Evolutionary conservation across 2,797 vertebrate species (phyloP).

Genomic region (Rhinichthys osculus): DNA sequence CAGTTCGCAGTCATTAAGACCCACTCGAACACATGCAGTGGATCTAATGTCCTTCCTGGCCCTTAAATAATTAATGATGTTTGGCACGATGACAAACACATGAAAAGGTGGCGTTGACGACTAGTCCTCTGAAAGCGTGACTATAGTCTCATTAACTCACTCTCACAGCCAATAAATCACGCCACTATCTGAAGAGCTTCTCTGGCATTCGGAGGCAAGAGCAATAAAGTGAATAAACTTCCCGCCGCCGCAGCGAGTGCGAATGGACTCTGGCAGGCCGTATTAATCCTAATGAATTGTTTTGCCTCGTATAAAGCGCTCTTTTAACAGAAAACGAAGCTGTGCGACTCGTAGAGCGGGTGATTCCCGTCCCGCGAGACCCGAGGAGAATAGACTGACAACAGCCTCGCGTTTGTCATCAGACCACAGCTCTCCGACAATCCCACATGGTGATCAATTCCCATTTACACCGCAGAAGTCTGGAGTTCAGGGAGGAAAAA

Average conservation of each 20-base stretch:
- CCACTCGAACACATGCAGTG: background rate
- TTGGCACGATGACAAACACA: slow-evolving; percentile 41
- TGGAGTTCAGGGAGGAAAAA: slow-evolving; percentile 17
- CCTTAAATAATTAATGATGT: slow-evolving; percentile 49
- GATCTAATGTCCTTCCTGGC: slow-evolving; percentile 14
- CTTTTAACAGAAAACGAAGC: slow-evolving; percentile 60
- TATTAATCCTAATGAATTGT: slow-evolving; percentile 61
- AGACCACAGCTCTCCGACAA: slow-evolving; percentile 61
- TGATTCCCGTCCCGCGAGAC: slow-evolving; percentile 11
- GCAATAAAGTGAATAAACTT: slow-evolving; percentile 52
- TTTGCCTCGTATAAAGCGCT: slow-evolving; percentile 55
- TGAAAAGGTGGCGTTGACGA: slow-evolving; percentile 18
- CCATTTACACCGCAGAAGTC: slow-evolving; percentile 56
- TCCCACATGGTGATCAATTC: slow-evolving; percentile 68
- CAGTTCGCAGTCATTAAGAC: slow-evolving; percentile 21
- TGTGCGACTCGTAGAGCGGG: background rate
- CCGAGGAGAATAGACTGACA: slow-evolving; percentile 45
- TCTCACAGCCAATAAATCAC: slow-evolving; percentile 56
- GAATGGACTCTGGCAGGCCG: slow-evolving; percentile 55
- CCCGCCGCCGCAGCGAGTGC: slow-evolving; percentile 1
- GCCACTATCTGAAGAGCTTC: slow-evolving; percentile 27
- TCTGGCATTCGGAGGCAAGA: slow-evolving; percentile 13
- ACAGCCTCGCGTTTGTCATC: slow-evolving; percentile 68
- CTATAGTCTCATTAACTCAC: slow-evolving; percentile 51
- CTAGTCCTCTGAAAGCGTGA: slow-evolving; percentile 32